Evolutionary conservation across 2,113 vertebrate species (phyloP), one percentile per base, ranked within the genome.

Genomic region (Catagonus wagneri): DNA sequence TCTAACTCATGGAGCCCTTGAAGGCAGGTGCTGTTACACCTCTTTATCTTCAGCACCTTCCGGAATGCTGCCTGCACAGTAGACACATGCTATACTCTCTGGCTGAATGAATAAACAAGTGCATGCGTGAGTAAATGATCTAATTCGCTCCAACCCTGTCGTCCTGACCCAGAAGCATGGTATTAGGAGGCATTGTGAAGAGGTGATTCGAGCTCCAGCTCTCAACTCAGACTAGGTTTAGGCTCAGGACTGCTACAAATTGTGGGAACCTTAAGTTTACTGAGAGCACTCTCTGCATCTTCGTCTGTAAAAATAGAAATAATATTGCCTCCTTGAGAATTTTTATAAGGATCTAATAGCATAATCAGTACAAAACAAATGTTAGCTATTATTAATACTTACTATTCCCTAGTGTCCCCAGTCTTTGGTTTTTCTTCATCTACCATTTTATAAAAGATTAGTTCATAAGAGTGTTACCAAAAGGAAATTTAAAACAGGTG

Each of bases 401-500:
- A 22, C 16, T 50, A 32, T 32, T n/a, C 8, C n/a, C 39, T 23
- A 69, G 32, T 7, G 29, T 44, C 76, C 36, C 27, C 44, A 69
- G n/a, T 76, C 78, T 63, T 52, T 39, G 13, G 32, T 63, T 61
- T 90, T 25, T n/a, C 22, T 96, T 86, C 19, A n/a, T 25, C 9
- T 4, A 32, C 36, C 13, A 12, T 23, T 63, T 79, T 7, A 1
- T 29, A 44, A 68, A 78, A 88, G 32, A 39, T 58, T 58, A 32
- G 39, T 76, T 68, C 29, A 19, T 50, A 44, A 58, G 16, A 27
- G 0, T 74, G 16, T 69, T 19, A 78, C 36, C 23, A 36, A 86
- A 89, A 61, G 20, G 34, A 78, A 71, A 58, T 44, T 94, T 78
- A 89, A 95, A 92, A 23, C 25, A 89, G 11, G 50, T 65, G 22